phyloP scores from a whole-genome alignment of 2,797 vertebrate species.

The Sebastiscus tertius region DNA sequence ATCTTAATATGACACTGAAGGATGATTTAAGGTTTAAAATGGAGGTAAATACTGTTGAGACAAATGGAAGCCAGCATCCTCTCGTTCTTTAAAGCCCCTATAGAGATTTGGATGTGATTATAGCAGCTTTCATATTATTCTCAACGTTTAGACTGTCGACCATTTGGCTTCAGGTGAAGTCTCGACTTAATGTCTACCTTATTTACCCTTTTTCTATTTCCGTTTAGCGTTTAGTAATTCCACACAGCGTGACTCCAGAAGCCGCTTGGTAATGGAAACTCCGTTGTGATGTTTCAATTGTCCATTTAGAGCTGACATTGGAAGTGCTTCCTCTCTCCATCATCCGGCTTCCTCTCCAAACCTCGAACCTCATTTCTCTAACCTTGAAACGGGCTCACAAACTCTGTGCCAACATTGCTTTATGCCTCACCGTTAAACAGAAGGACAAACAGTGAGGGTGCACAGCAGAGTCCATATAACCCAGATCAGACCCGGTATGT shows the following conservation, averaged over 20 bases:
- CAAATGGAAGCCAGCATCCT: not conserved
- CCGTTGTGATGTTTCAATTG: not conserved
- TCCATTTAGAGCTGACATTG: not conserved
- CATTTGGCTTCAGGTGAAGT: not conserved
- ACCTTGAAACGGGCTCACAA: conserved; percentile 9
- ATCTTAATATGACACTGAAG: not conserved
- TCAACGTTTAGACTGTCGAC: not conserved
- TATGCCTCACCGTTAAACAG: conserved; percentile 39
- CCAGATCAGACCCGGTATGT: conserved; percentile 17
- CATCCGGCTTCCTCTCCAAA: not conserved
- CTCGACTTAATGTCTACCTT: not conserved
- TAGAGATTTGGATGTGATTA: not conserved
- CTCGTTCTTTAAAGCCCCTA: not conserved
- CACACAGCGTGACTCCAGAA: rapidly evolving
- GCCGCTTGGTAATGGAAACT: not conserved
- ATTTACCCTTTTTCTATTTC: not conserved
- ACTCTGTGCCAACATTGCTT: conserved; percentile 35
- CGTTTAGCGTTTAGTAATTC: not conserved
- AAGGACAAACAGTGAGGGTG: conserved; percentile 44
- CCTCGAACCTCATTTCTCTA: not conserved
- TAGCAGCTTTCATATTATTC: not conserved
- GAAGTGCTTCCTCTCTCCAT: not conserved
- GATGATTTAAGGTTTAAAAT: not conserved
- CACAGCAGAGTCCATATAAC: conserved; percentile 39
- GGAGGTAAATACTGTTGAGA: not conserved